Evolutionary conservation across 2,113 vertebrate species (phyloP).

Genomic region (Megaceryle torquata): DNA sequence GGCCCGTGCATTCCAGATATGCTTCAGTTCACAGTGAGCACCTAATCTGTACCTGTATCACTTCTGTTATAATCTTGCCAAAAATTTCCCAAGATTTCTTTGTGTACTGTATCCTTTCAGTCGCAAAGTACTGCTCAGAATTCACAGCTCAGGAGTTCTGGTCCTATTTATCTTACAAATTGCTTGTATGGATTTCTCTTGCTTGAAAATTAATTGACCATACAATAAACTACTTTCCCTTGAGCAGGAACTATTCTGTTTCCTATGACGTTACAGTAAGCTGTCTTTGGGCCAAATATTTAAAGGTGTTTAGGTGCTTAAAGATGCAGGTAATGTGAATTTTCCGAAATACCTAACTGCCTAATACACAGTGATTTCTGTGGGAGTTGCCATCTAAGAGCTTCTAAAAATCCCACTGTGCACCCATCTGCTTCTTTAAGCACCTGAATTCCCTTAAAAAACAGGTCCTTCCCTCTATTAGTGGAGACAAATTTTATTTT

Average conservation of each 20-base stretch:
- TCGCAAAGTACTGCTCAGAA: background rate
- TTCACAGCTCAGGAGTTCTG: background rate
- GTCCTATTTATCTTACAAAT: constrained; percentile 18
- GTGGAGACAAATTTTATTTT: background rate
- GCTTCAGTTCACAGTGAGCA: background rate
- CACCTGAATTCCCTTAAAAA: constrained; percentile 53
- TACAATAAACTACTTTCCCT: constrained; percentile 39
- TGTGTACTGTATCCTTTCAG: background rate
- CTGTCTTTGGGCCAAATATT: constrained; percentile 65
- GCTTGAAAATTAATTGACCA: constrained; percentile 47
- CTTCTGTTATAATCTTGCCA: background rate
- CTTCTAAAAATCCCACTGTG: constrained; percentile 63
- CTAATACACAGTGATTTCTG: constrained; percentile 45
- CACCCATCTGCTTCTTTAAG: constrained; percentile 54
- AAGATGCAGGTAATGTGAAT: constrained; percentile 68
- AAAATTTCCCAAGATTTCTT: background rate
- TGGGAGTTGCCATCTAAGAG: constrained; percentile 63
- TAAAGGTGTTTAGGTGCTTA: constrained; percentile 69
- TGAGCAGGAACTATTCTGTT: constrained; percentile 48
- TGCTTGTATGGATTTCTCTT: background rate
- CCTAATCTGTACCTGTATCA: background rate
- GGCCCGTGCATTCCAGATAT: accelerated
- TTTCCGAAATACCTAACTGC: constrained; percentile 58
- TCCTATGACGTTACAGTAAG: constrained; percentile 32
- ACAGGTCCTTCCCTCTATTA: background rate